phyloP scores from a whole-genome alignment of 1,140 invertebrate species.

The Megathymus violae region DNA sequence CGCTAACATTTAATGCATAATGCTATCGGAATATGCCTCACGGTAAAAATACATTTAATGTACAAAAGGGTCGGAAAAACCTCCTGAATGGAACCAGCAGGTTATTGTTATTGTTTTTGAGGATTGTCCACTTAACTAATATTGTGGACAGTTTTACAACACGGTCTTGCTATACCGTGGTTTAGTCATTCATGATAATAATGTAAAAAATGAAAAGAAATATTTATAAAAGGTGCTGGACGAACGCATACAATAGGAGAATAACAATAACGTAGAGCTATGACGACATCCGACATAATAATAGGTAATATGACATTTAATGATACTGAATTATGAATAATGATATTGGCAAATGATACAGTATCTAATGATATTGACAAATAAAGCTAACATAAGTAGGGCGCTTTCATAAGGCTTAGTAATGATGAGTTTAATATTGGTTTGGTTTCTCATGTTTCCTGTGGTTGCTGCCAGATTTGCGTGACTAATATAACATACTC shows the following conservation, averaged over 20 bases:
- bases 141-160: too few species aligned
- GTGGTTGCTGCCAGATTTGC: neutral
- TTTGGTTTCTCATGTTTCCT: constrained; percentile 1
- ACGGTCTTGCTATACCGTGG: too few species aligned
- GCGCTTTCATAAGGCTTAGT: neutral
- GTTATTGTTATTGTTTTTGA: too few species aligned
- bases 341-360: constrained; percentile 1
- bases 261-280: neutral
- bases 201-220: too few species aligned
- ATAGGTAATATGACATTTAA: constrained; percentile 1
- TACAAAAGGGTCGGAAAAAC: too few species aligned
- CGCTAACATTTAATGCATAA: neutral
- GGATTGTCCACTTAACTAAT: too few species aligned
- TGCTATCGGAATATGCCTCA: too few species aligned
- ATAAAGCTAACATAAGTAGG: constrained; percentile 2
- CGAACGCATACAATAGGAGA: neutral
- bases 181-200: too few species aligned
- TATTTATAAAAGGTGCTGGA: too few species aligned
- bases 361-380: neutral
- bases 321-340: neutral
- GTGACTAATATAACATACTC: neutral
- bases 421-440: neutral
- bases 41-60: too few species aligned
- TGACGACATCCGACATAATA: neutral
- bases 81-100: too few species aligned